Conservation (phyloP, 2,888 invertebrate species). For the Eugnorisma glareosa region DNA sequence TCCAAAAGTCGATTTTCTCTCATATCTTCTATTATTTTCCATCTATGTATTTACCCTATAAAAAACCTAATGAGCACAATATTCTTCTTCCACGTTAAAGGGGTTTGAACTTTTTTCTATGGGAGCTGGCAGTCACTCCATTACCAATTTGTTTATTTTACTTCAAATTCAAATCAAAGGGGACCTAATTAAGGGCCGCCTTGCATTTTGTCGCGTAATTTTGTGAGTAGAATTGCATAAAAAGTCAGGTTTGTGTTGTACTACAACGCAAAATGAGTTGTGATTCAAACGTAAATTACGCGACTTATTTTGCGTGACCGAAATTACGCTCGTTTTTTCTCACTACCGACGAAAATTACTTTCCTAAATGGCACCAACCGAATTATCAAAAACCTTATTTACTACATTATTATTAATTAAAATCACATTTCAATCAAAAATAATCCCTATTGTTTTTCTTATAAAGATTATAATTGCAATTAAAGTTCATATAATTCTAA, state of each 20-base stretch:
- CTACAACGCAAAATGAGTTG: not conserved
- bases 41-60: not conserved
- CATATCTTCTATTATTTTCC: not conserved
- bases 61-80: constrained; percentile 15
- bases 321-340: not conserved
- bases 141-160: not conserved
- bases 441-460: constrained; percentile 13
- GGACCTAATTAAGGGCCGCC: not conserved
- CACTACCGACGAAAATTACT: not conserved
- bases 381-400: constrained; percentile 12
- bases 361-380: not conserved
- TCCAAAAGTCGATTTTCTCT: not conserved
- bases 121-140: not conserved
- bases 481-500: constrained; percentile 52
- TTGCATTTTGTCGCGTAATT: not conserved
- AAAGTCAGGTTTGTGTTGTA: not conserved
- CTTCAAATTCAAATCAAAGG: not conserved
- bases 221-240: not conserved
- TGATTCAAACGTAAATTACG: not conserved
- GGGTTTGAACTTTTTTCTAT: not conserved
- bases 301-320: constrained; percentile 10
- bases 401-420: constrained; percentile 10
- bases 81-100: constrained; percentile 2
- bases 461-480: constrained; percentile 31
- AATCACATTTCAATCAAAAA: constrained; percentile 1